Evolutionary conservation across 2,113 vertebrate genomes (phyloP).

Genomic region (Plestiodon gilberti): DNA sequence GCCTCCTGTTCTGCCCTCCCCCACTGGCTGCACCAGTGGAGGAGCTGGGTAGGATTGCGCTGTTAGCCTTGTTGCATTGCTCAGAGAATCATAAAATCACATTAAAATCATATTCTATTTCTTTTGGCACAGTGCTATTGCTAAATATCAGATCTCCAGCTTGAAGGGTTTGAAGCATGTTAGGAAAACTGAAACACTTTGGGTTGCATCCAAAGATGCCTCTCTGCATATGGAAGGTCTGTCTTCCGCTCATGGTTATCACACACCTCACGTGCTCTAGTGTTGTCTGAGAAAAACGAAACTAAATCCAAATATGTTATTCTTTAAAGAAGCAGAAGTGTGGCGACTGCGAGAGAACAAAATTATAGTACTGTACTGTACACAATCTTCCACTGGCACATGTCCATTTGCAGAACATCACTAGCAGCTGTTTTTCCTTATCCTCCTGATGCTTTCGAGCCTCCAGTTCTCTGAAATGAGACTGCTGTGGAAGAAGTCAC

Average conservation of each 20-base stretch:
- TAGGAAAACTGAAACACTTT: slow-evolving; percentile 29
- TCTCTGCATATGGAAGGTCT: neutral
- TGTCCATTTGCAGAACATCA: neutral
- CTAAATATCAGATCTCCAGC: slow-evolving; percentile 26
- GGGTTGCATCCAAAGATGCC: neutral
- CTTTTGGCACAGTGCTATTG: fast-evolving
- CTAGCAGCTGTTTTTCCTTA: neutral
- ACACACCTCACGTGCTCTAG: neutral
- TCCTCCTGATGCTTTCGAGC: neutral
- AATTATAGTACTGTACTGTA: neutral
- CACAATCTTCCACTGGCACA: neutral
- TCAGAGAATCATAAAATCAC: neutral
- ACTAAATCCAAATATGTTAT: too few species aligned
- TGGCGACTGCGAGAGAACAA: neutral
- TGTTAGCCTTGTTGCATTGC: too few species aligned
- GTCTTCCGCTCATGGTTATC: neutral
- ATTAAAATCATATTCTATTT: fast-evolving
- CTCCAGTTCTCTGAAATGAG: neutral
- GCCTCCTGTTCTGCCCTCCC: too few species aligned
- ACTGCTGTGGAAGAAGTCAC: neutral
- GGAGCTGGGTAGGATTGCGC: too few species aligned
- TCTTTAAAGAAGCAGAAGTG: neutral
- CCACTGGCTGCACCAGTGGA: too few species aligned
- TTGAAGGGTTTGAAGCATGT: slow-evolving; percentile 37
- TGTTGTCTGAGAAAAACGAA: neutral